These are phyloP conservation scores for Thysanoteuthis rhombus DNA, from an alignment of 2,888 invertebrate species.

Conservation along the genomic window DNA sequence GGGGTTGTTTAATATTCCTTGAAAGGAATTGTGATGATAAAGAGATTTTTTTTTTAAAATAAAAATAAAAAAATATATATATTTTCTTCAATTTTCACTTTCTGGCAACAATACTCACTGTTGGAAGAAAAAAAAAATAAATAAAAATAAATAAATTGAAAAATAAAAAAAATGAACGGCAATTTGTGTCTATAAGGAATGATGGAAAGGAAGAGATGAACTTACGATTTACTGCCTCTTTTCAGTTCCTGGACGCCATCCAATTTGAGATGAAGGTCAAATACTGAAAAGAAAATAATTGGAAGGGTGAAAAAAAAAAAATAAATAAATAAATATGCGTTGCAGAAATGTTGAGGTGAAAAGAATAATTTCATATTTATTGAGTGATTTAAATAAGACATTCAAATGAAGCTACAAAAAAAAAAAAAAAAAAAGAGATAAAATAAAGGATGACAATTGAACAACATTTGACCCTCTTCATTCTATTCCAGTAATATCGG, in stretches of 20 bases:
- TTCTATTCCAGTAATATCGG: too few species aligned
- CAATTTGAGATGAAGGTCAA: slow-evolving; percentile 71
- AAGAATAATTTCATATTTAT: too few species aligned
- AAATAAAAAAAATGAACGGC: background rate
- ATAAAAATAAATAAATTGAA: background rate
- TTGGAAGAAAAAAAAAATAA: too few species aligned
- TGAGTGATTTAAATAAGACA: too few species aligned
- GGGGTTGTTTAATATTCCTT: background rate
- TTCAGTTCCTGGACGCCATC: slow-evolving; percentile 89
- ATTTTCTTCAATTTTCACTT: background rate
- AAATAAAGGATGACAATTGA: too few species aligned
- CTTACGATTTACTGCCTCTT: slow-evolving; percentile 78
- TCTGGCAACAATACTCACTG: background rate
- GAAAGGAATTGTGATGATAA: background rate
- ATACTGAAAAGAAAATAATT: slow-evolving; percentile 58
- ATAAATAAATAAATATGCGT: background rate
- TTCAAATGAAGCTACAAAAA: too few species aligned
- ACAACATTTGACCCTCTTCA: too few species aligned
- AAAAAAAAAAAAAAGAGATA: too few species aligned
- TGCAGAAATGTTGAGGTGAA: background rate
- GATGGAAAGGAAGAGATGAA: slow-evolving; percentile 24
- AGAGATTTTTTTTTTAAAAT: too few species aligned
- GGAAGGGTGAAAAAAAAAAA: background rate
- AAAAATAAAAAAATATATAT: background rate
- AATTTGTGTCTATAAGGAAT: background rate